Conservation (phyloP, 2,888 invertebrate species). For the Pristionchus fissidentatus region DNA sequence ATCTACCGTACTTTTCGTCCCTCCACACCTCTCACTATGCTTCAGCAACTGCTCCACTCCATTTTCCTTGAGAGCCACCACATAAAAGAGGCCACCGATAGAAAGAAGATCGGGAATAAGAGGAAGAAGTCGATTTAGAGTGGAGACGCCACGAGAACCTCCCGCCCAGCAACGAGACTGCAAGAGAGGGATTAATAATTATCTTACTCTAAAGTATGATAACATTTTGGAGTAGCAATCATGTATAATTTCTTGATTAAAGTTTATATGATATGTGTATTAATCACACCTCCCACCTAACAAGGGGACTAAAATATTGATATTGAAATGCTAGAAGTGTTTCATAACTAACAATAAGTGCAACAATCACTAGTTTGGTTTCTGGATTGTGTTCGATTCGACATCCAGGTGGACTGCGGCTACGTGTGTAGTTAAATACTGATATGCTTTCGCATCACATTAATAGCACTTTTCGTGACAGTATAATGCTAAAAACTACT, state of each 20-base stretch:
- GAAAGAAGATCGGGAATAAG: not conserved
- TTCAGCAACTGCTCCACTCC: conserved; percentile 79
- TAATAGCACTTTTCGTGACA: too few relatives aligned
- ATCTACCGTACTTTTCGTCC: not conserved
- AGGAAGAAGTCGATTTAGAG: conserved; percentile 83
- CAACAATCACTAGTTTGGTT: too few relatives aligned
- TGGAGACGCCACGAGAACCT: conserved; percentile 80
- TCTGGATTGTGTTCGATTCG: too few relatives aligned
- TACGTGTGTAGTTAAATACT: too few relatives aligned
- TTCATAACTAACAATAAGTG: too few relatives aligned
- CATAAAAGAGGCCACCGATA: conserved; percentile 85
- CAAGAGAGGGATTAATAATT: not conserved
- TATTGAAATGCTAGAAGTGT: too few relatives aligned
- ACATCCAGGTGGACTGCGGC: too few relatives aligned
- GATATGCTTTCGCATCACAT: too few relatives aligned
- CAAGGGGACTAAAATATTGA: not conserved
- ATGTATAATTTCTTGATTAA: not conserved
- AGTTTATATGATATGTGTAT: not conserved
- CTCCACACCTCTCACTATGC: conserved; percentile 52
- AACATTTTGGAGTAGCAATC: not conserved
- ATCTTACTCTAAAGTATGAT: not conserved
- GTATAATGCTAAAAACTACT: too few relatives aligned
- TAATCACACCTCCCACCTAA: not conserved
- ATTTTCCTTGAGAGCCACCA: conserved; percentile 91
- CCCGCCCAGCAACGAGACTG: conserved; percentile 79